Percentiles rank a stretch among this genome's conserved stretches.
Evolutionary conservation across 2,113 vertebrate genomes (phyloP).

Genomic region (Crocuta crocuta): DNA sequence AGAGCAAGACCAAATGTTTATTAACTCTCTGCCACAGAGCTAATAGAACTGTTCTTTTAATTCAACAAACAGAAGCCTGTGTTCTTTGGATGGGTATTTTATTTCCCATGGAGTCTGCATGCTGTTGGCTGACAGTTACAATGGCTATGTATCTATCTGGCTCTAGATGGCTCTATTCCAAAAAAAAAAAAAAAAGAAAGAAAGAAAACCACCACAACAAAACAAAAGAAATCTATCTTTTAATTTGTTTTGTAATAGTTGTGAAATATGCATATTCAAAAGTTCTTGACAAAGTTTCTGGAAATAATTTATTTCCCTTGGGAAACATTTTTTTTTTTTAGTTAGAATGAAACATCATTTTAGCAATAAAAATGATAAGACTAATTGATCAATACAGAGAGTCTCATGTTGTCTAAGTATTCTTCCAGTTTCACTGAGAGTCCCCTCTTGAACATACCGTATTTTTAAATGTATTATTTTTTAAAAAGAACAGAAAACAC

Average conservation of each 20-base stretch:
- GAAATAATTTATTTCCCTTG: neutral
- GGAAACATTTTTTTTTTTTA: neutral
- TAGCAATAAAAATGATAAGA: neutral
- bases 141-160: constrained; percentile 72
- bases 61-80: constrained; percentile 84
- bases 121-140: constrained; percentile 79
- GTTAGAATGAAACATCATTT: neutral
- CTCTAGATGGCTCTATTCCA: constrained; percentile 5
- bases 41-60: constrained; percentile 83
- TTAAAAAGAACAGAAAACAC: neutral
- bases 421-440: neutral
- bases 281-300: constrained; percentile 54
- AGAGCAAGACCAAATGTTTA: constrained; percentile 80
- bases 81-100: constrained; percentile 80
- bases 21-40: constrained; percentile 71
- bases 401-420: neutral
- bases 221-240: neutral
- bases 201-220: neutral
- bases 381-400: neutral
- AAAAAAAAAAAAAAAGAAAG: neutral
- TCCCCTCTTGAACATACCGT: neutral
- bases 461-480: neutral
- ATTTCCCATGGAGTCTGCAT: constrained; percentile 76
- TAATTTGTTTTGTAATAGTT: constrained; percentile 66
- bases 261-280: constrained; percentile 41